Conservation (phyloP, 2,888 invertebrate species). For the Melanchra persicariae region DNA sequence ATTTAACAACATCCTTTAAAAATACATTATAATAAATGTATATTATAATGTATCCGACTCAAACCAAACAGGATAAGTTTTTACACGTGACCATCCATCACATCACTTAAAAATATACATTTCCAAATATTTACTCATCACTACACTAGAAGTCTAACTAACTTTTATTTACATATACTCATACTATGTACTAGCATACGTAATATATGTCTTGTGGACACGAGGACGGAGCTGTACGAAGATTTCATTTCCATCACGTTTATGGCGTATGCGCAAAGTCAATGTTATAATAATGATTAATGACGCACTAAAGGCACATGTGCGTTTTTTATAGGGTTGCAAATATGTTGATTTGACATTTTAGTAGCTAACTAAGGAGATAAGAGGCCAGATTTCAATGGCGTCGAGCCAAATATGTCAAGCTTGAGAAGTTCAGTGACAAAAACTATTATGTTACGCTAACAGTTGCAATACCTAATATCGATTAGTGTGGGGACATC, state of each 20-base stretch:
- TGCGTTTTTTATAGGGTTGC: constrained; percentile 3
- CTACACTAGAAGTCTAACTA: constrained; percentile 54
- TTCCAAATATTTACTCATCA: constrained; percentile 58
- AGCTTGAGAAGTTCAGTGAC: constrained; percentile 5
- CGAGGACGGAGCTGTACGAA: neutral
- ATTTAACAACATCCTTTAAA: neutral
- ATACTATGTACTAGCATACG: constrained; percentile 35
- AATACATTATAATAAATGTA: constrained; percentile 4
- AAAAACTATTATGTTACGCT: neutral
- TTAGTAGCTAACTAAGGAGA: constrained; percentile 4
- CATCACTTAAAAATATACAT: constrained; percentile 35
- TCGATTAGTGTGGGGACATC: constrained; percentile 26
- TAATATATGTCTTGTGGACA: constrained; percentile 38
- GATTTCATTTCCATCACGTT: constrained; percentile 42
- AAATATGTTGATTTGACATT: constrained; percentile 17
- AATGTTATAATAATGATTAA: constrained; percentile 44
- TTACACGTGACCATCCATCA: constrained; percentile 45
- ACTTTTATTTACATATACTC: constrained; percentile 51
- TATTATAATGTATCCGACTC: constrained; percentile 39
- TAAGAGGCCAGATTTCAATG: constrained; percentile 20
- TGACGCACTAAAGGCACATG: constrained; percentile 18
- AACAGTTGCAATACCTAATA: constrained; percentile 18
- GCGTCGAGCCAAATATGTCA: constrained; percentile 31
- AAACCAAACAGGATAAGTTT: constrained; percentile 11
- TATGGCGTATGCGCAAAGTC: constrained; percentile 41